phyloP scores from a whole-genome alignment of 2,888 invertebrate species.

The Drosophila longiperda region DNA sequence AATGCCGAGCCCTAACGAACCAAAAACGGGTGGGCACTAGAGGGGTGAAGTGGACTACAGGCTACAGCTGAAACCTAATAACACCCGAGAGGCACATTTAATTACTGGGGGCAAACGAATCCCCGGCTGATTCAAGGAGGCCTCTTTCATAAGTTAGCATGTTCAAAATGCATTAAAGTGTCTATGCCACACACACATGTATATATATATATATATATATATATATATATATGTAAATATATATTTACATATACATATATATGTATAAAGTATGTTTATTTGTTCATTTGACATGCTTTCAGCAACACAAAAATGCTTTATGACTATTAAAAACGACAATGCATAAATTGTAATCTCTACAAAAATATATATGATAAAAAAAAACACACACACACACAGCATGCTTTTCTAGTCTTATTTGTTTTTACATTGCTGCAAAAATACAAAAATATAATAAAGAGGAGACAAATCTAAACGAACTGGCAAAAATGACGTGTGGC shows the following conservation, averaged over 20 bases:
- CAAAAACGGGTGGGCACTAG: not conserved
- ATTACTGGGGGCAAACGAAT: conserved; percentile 33
- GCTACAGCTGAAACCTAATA: conserved; percentile 35
- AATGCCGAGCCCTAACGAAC: conserved; percentile 26
- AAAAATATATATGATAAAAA: conserved; percentile 9
- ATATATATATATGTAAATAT: not conserved
- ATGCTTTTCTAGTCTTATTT: conserved; percentile 38
- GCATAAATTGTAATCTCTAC: conserved; percentile 67
- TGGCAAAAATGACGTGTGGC: conserved; percentile 48
- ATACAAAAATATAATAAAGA: not conserved
- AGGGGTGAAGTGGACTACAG: not conserved
- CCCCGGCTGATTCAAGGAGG: conserved; percentile 15
- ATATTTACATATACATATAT: conserved; percentile 19
- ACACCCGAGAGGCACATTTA: conserved; percentile 61
- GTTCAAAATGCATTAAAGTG: conserved; percentile 72
- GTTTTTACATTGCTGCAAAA: conserved; percentile 25
- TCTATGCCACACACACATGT: conserved; percentile 42
- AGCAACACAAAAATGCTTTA: conserved; percentile 77
- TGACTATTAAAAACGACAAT: conserved; percentile 72
- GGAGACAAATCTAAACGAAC: conserved; percentile 18
- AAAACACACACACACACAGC: conserved; percentile 6
- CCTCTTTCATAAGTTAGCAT: conserved; percentile 58
- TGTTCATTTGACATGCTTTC: conserved; percentile 53
- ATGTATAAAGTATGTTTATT: not conserved
- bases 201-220: conserved; percentile 28